phyloP scores from a whole-genome alignment of 2,888 invertebrate species.

The Athetis lepigone region DNA sequence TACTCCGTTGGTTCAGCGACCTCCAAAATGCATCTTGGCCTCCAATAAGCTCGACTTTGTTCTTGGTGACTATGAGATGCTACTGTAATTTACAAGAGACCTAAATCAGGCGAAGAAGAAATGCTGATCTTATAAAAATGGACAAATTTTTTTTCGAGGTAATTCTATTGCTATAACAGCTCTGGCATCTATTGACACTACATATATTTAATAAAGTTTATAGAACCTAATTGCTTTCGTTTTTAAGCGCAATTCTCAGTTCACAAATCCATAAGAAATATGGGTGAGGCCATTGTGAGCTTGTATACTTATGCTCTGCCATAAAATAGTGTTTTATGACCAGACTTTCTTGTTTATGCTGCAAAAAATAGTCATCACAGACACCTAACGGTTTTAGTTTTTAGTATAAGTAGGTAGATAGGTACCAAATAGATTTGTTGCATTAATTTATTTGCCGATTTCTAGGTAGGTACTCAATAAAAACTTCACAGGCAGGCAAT shows the following conservation, averaged over 20 bases:
- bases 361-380: slow-evolving; percentile 42
- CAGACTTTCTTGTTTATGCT: slow-evolving; percentile 49
- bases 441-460: slow-evolving; percentile 6
- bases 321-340: slow-evolving; percentile 47
- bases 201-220: neutral
- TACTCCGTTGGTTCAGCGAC: slow-evolving; percentile 6
- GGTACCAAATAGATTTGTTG: slow-evolving; percentile 16
- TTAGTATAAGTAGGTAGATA: slow-evolving; percentile 1
- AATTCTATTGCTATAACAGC: neutral
- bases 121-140: no score
- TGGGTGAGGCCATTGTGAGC: slow-evolving; percentile 27
- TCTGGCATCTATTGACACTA: neutral
- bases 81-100: no score
- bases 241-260: slow-evolving; percentile 49
- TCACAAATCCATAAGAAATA: slow-evolving; percentile 31
- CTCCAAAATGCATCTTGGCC: slow-evolving; percentile 8
- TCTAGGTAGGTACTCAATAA: neutral
- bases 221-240: neutral
- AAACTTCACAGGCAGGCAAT: neutral
- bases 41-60: neutral
- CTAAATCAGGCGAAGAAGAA: no score
- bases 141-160: no score
- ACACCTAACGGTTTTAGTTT: slow-evolving; percentile 57
- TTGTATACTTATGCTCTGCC: slow-evolving; percentile 21
- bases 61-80: no score